These are phyloP conservation scores for Papilio xuthus DNA, from an alignment of 1,140 invertebrate species.

Conservation along the genomic window DNA sequence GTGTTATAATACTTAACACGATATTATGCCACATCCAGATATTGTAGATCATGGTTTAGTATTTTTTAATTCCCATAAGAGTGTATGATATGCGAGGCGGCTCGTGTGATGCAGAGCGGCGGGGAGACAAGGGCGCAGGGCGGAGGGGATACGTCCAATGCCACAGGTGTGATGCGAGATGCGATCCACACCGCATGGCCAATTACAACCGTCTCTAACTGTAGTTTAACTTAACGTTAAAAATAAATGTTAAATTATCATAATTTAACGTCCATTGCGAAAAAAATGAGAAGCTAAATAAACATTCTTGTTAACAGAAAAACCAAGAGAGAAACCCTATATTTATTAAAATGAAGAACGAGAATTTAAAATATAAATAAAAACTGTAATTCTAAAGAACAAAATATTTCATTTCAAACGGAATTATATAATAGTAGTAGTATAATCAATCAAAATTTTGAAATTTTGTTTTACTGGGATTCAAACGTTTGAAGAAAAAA, in stretches of 20 bases:
- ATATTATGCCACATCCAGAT: slow-evolving; percentile 46
- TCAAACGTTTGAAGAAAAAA: too few species aligned
- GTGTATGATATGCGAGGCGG: slow-evolving; percentile 62
- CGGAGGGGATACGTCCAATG: slow-evolving; percentile 58
- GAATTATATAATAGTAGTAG: too few species aligned
- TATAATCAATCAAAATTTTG: too few species aligned
- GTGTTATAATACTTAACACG: not conserved
- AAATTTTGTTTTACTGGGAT: too few species aligned
- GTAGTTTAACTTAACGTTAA: slow-evolving; percentile 16
- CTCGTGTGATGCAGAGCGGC: slow-evolving; percentile 58
- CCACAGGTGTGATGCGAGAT: slow-evolving; percentile 71
- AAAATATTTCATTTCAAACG: too few species aligned
- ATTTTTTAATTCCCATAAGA: slow-evolving; percentile 71
- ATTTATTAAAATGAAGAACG: too few species aligned
- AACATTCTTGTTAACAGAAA: not conserved
- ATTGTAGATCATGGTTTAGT: slow-evolving; percentile 37
- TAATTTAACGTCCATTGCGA: too few species aligned
- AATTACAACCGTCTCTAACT: slow-evolving; percentile 31
- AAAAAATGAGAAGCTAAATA: not conserved
- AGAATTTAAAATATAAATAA: too few species aligned
- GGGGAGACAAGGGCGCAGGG: slow-evolving; percentile 38
- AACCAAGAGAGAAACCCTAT: too few species aligned
- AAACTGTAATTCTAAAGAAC: too few species aligned
- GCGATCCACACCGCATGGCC: slow-evolving; percentile 39
- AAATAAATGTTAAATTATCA: not conserved